Base-by-base conservation (phyloP, 2,797 vertebrate genomes). In the Cyclura pinguis region DNA sequence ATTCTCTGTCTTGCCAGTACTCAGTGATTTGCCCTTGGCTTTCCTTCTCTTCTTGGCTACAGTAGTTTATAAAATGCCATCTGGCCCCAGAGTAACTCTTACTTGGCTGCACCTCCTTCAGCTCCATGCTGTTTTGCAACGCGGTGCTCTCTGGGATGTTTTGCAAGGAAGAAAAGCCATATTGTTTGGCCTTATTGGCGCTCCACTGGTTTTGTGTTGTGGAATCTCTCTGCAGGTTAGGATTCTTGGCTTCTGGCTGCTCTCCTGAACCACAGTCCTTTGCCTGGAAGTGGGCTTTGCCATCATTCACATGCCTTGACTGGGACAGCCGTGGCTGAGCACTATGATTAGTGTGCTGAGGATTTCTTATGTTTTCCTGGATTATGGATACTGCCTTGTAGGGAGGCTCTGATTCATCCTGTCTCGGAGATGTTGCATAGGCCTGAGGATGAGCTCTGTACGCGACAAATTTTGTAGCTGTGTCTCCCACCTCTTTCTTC, bases 141-240 rank as follows among this genome's bases (percentile, higher is more conserved):
- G 97, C 88, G 6, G 97, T 88, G 84, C 95, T 95, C 74, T 97
- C 97, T 0, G 96, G 93, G 87, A 96, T 97, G 88, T 96, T 96
- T 86, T 97, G 97, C 88, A 96, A 92, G 52, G 96, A 96, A 78
- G 94, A 96, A 92, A 96, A 96, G 47, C 92, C 52, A 0, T 95
- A 88, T 35, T 94, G 95, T 83, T 93, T 95, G 92, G 91, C 88
- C 78, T 94, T 95, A 20, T 90, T 93, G 77, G 91, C 88, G 69
- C 69, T 83, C 80, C 96, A 87, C 0, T 78, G 91, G 38, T 88
- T 92, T 35, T 90, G 91, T 86, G 90, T 16, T 10, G 84, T 52
- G 55, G 86, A 4, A 0, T 84, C 42, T 89, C 94, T 95, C 84
- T 67, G 94, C 12, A 96, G 0, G 0, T 88, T 95, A 83, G 92